Percentiles rank a stretch among this genome's conserved stretches.
Evolutionary conservation across 2,113 vertebrate species (phyloP).

Genomic region (Strix uralensis): DNA sequence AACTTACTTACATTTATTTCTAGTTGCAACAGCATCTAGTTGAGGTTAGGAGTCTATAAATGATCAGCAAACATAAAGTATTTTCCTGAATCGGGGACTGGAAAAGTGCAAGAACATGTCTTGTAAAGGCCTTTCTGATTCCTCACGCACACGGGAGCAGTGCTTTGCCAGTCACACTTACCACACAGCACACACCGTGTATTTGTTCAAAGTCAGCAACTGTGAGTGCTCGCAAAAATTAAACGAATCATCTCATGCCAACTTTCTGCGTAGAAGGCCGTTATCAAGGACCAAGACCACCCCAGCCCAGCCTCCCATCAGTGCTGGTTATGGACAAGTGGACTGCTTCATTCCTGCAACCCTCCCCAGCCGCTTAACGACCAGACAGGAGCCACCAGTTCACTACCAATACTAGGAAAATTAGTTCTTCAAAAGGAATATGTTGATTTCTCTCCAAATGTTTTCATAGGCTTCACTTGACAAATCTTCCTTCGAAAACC

Average conservation of each 20-base stretch:
- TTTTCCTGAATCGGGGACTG: not conserved
- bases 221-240: not conserved
- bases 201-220: not conserved
- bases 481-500: not conserved
- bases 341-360: not conserved
- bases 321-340: not conserved
- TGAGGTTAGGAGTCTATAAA: not conserved
- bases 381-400: not conserved
- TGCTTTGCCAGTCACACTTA: not conserved
- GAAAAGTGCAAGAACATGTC: not conserved
- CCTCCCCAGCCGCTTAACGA: too few species aligned
- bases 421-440: not conserved
- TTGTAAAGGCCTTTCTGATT: not conserved
- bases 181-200: fast-evolving
- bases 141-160: not conserved
- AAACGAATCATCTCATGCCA: not conserved
- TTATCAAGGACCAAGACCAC: not conserved
- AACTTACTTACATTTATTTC: not conserved
- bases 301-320: not conserved
- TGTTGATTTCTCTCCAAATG: not conserved
- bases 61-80: not conserved
- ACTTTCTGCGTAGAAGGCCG: fast-evolving
- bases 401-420: not conserved
- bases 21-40: not conserved
- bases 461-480: not conserved